Conservation (phyloP, 2,888 invertebrate genomes). For the Rambutsinella grinnellia region DNA sequence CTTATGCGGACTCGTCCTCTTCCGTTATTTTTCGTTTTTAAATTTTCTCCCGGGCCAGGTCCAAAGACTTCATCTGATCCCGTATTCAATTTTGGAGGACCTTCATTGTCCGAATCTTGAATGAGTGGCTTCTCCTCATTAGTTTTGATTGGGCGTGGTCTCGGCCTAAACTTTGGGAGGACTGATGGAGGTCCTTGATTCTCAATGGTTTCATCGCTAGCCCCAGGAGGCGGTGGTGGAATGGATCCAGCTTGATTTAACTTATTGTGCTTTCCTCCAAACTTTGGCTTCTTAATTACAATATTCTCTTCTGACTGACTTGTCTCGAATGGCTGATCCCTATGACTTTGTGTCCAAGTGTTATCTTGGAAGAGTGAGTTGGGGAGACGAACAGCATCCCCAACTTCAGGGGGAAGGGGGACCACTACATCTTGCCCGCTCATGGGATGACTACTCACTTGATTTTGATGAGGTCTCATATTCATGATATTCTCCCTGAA, state of each 20-base stretch:
- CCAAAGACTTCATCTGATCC: slow-evolving; percentile 9
- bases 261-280: slow-evolving; percentile 45
- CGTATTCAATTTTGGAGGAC: slow-evolving; percentile 12
- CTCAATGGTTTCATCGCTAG: slow-evolving; percentile 42
- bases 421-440: slow-evolving; percentile 50
- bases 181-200: slow-evolving; percentile 23
- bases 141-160: slow-evolving; percentile 28
- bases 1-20: slow-evolving; percentile 53
- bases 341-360: slow-evolving; percentile 48
- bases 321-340: slow-evolving; percentile 29
- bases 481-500: slow-evolving; percentile 63
- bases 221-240: not conserved
- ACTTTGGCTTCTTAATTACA: slow-evolving; percentile 62
- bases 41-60: not conserved
- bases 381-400: slow-evolving; percentile 56
- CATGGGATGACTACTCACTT: not conserved
- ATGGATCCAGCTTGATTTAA: slow-evolving; percentile 9
- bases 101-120: slow-evolving; percentile 51
- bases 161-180: slow-evolving; percentile 40
- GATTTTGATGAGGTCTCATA: slow-evolving; percentile 53
- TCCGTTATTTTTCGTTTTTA: slow-evolving; percentile 54
- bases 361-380: slow-evolving; percentile 56
- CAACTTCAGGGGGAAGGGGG: slow-evolving; percentile 59
- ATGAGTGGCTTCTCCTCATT: slow-evolving; percentile 17
- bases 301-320: slow-evolving; percentile 62